A percentile compares a stretch with the other conserved stretches of the same genome.
These are phyloP conservation scores for Takifugu rubripes DNA, from an alignment of 2,797 vertebrate genomes.

Conservation along the genomic window DNA sequence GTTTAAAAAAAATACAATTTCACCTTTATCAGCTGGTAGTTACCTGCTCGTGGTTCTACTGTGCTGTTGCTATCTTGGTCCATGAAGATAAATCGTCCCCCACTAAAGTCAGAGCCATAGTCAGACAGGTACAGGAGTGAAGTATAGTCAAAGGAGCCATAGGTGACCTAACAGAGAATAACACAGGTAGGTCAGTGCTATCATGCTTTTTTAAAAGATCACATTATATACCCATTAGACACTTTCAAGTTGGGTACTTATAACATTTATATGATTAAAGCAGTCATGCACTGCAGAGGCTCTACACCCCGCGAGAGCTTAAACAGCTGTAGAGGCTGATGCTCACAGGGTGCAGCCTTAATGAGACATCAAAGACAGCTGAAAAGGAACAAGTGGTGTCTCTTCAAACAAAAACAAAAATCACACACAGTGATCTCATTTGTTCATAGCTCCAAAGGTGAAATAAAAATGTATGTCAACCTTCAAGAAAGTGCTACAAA, in stretches of 20 bases:
- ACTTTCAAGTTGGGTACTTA: too few relatives aligned
- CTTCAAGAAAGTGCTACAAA: conserved; percentile 9
- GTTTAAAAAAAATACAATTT: not conserved
- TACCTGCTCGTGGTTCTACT: conserved; percentile 82
- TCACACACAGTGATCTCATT: not conserved
- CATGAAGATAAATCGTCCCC: conserved; percentile 91
- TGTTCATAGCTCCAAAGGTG: conserved; percentile 7
- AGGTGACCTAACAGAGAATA: conserved; percentile 81
- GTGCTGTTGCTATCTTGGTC: conserved; percentile 85
- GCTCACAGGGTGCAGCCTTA: conserved; percentile 4
- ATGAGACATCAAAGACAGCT: conserved; percentile 13
- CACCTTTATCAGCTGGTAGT: too few relatives aligned
- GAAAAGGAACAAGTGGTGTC: not conserved
- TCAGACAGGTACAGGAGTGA: conserved; percentile 93
- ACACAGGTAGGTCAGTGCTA: not conserved
- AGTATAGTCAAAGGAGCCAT: conserved; percentile 96
- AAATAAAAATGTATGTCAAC: not conserved
- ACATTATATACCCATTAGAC: not conserved
- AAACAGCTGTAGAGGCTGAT: not conserved
- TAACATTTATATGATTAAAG: too few relatives aligned
- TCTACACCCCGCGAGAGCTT: too few relatives aligned
- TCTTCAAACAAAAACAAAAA: not conserved
- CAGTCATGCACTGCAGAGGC: too few relatives aligned
- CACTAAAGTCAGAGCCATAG: conserved; percentile 86
- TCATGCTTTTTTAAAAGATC: not conserved